Conservation (phyloP, 2,113 vertebrate genomes). For the Ailuropoda melanoleuca region DNA sequence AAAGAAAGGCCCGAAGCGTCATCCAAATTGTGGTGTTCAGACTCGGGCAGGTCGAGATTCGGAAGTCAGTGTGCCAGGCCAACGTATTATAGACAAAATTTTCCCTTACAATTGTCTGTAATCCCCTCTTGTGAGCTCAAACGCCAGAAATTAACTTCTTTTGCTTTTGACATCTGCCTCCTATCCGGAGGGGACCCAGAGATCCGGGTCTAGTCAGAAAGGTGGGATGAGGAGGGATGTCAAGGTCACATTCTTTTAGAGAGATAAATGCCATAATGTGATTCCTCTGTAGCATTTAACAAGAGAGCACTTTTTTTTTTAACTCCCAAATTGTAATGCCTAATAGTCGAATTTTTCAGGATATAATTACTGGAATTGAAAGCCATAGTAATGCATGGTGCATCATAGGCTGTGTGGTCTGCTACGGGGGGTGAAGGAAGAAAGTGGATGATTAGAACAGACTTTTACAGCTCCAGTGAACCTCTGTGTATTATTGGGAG, state of each 20-base stretch:
- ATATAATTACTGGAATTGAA: neutral
- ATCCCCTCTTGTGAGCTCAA: neutral
- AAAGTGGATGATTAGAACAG: neutral
- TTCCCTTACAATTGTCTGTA: neutral
- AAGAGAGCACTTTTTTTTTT: neutral
- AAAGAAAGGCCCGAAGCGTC: neutral
- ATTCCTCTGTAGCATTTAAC: neutral
- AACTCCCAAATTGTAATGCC: neutral
- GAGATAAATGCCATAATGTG: neutral
- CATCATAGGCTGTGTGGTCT: neutral
- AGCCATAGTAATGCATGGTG: accelerated
- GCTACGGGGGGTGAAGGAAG: neutral
- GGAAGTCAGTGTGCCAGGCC: neutral
- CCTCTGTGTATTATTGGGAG: neutral
- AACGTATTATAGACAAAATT: neutral
- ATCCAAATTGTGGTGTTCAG: neutral
- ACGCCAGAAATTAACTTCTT: neutral
- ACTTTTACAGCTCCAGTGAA: neutral
- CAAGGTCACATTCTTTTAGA: neutral
- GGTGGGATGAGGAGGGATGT: neutral
- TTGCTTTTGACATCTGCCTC: neutral
- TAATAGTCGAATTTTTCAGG: neutral
- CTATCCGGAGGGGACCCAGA: neutral
- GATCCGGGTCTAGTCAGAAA: neutral
- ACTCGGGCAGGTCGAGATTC: neutral